Evolutionary conservation across 1,140 invertebrate species (phyloP).

Genomic region (Drosophila erecta): DNA sequence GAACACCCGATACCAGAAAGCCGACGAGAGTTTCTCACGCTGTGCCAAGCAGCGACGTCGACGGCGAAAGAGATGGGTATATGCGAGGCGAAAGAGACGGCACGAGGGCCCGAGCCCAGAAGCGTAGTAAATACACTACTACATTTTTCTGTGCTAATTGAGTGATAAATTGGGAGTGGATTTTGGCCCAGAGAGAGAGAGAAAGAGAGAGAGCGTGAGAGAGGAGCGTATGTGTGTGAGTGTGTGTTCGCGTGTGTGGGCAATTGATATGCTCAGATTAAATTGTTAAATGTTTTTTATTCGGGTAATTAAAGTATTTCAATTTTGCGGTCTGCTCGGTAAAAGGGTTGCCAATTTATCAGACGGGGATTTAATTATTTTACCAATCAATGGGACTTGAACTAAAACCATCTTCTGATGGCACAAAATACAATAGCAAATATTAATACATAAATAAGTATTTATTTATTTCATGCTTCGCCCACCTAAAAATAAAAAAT

Average conservation of each 20-base stretch:
- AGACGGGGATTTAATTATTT: neutral
- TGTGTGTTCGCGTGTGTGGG: slow-evolving; percentile 35
- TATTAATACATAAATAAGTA: neutral
- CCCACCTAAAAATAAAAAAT: slow-evolving; percentile 8
- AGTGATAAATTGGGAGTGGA: slow-evolving; percentile 84
- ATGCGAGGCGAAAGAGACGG: slow-evolving; percentile 1
- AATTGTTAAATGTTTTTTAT: slow-evolving; percentile 84
- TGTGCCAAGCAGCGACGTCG: slow-evolving; percentile 52
- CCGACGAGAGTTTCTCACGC: slow-evolving; percentile 75
- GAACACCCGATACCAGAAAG: slow-evolving; percentile 79
- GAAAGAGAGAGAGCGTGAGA: slow-evolving; percentile 48
- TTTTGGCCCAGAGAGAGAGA: slow-evolving; percentile 62
- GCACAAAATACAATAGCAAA: no score
- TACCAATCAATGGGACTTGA: no score
- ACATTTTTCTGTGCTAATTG: slow-evolving; percentile 84
- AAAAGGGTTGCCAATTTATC: slow-evolving; percentile 22
- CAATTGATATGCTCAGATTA: slow-evolving; percentile 84
- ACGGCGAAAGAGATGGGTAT: slow-evolving; percentile 20
- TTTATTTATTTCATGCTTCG: neutral
- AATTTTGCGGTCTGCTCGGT: slow-evolving; percentile 56
- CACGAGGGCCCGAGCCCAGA: slow-evolving; percentile 47
- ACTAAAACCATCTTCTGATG: no score
- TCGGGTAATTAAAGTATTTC: slow-evolving; percentile 83
- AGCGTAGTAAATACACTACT: slow-evolving; percentile 84
- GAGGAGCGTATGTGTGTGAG: slow-evolving; percentile 24